Evolutionary conservation across 2,888 invertebrate species (phyloP).

Genomic region (Phasia obesa): DNA sequence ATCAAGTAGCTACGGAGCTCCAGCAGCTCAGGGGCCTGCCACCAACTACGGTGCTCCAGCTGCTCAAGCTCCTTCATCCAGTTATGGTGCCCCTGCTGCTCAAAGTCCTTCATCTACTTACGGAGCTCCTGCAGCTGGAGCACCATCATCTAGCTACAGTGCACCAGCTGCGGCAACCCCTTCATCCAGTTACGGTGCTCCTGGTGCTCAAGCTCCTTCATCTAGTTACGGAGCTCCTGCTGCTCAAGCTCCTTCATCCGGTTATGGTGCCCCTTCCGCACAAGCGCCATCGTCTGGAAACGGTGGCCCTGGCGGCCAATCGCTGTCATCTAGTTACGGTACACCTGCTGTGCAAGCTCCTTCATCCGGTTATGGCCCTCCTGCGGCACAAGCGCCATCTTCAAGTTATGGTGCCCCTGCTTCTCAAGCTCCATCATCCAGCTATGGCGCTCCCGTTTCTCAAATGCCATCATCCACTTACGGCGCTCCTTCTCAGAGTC

Average conservation of each 20-base stretch:
- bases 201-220: conserved; percentile 74
- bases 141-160: conserved; percentile 70
- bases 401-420: conserved; percentile 71
- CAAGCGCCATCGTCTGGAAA: conserved; percentile 41
- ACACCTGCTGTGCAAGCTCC: conserved; percentile 77
- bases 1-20: conserved; percentile 78
- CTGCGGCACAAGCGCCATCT: conserved; percentile 72
- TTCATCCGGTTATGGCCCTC: conserved; percentile 75
- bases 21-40: conserved; percentile 77
- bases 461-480: conserved; percentile 74
- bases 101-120: conserved; percentile 77
- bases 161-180: conserved; percentile 74
- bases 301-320: conserved; percentile 30
- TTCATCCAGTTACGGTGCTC: conserved; percentile 73
- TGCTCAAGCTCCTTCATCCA: conserved; percentile 73
- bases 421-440: conserved; percentile 64
- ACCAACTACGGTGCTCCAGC: conserved; percentile 74
- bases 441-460: conserved; percentile 74
- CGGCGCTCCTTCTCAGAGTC: conserved; percentile 74
- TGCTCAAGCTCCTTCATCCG: conserved; percentile 73
- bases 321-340: conserved; percentile 73
- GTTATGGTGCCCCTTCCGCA: conserved; percentile 74
- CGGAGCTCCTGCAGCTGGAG: conserved; percentile 74
- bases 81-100: conserved; percentile 73
- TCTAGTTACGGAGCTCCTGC: conserved; percentile 74